Evolutionary conservation across 2,797 vertebrate species (phyloP).

Genomic region (Sebastes baramenuke): DNA sequence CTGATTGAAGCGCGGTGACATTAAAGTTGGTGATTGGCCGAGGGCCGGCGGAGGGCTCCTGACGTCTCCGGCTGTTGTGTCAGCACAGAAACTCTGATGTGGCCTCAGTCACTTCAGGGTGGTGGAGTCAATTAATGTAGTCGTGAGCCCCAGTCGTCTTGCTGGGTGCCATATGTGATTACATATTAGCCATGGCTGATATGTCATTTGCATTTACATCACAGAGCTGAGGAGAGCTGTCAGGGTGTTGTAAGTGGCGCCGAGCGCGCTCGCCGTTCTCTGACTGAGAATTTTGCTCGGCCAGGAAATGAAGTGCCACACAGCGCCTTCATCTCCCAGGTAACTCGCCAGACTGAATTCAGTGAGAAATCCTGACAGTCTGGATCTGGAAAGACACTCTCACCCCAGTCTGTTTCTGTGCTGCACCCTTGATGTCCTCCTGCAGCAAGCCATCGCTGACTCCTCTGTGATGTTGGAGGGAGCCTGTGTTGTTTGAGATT

Average conservation of each 20-base stretch:
- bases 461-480: conserved; percentile 76
- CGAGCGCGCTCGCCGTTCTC: conserved; percentile 46
- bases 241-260: conserved; percentile 64
- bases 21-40: conserved; percentile 65
- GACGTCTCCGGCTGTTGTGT: conserved; percentile 66
- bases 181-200: conserved; percentile 79
- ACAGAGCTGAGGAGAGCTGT: conserved; percentile 70
- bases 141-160: conserved; percentile 68
- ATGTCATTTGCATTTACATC: conserved; percentile 81
- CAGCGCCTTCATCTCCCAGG: conserved; percentile 75
- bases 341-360: conserved; percentile 69
- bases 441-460: conserved; percentile 72
- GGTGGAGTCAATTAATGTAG: conserved; percentile 80
- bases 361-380: conserved; percentile 71
- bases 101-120: conserved; percentile 75
- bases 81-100: conserved; percentile 69
- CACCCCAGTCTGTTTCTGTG: conserved; percentile 71
- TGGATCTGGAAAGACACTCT: conserved; percentile 76
- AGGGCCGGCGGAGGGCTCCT: conserved; percentile 47
- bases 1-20: conserved; percentile 67
- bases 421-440: conserved; percentile 76
- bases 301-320: conserved; percentile 77
- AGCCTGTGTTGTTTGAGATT: conserved; percentile 82
- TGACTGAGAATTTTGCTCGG: conserved; percentile 60
- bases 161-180: conserved; percentile 82